Conservation (phyloP, 2,113 vertebrate genomes). For the Tetraodon nigroviridis region DNA sequence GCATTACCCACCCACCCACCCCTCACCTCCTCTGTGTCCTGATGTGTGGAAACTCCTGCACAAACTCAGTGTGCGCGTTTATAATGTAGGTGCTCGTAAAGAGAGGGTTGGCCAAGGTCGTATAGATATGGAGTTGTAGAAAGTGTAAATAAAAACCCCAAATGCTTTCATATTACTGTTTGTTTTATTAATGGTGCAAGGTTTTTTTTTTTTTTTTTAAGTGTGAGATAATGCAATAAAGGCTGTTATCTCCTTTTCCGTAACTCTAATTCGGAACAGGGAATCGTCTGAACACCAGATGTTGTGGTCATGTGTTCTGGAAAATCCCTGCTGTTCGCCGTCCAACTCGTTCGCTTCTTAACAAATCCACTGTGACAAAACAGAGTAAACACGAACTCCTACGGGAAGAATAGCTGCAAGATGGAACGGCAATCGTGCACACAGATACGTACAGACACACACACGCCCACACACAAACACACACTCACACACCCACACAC, state of each 20-base stretch:
- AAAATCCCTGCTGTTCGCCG: not conserved
- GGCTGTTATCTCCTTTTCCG: not conserved
- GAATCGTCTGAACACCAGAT: constrained; percentile 29
- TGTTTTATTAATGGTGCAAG: too few relatives aligned
- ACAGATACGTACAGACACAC: constrained; percentile 5
- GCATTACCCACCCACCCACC: too few relatives aligned
- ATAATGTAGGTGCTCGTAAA: not conserved
- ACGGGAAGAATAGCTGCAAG: constrained; percentile 11
- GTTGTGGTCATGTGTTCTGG: constrained; percentile 17
- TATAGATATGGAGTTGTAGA: too few relatives aligned
- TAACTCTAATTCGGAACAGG: constrained; percentile 23
- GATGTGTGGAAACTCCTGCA: too few relatives aligned
- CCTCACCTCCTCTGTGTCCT: too few relatives aligned
- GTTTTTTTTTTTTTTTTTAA: too few relatives aligned
- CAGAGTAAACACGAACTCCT: constrained; percentile 13
- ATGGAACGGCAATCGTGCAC: constrained; percentile 19
- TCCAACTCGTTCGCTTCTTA: constrained; percentile 14
- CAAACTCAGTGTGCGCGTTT: not conserved
- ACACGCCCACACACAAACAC: constrained; percentile 10
- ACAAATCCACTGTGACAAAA: constrained; percentile 21
- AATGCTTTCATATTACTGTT: too few relatives aligned
- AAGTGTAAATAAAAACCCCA: too few relatives aligned
- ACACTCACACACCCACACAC: constrained; percentile 6
- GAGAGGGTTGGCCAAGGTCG: too few relatives aligned
- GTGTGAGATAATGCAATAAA: constrained; percentile 2